Evolutionary conservation across 2,113 vertebrate genomes (phyloP).

Genomic region (Hassar affinis): DNA sequence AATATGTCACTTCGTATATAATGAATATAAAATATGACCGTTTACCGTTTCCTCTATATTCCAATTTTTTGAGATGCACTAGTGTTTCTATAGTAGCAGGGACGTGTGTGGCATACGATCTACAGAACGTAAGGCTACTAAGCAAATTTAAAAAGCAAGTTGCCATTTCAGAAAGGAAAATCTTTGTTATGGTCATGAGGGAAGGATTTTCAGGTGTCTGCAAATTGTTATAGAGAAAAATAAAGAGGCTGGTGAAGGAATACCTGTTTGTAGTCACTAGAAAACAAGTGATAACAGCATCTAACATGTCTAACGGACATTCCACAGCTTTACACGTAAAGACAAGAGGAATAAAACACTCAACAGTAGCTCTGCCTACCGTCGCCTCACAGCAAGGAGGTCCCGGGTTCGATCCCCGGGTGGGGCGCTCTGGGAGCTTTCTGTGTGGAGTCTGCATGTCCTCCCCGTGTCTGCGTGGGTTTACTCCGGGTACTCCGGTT

Average conservation of each 20-base stretch:
- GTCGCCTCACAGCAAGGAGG: too few relatives aligned
- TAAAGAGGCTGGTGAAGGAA: background rate
- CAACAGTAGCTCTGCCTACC: background rate
- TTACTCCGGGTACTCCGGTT: too few relatives aligned
- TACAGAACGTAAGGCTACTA: background rate
- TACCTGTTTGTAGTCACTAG: background rate
- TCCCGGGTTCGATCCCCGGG: too few relatives aligned
- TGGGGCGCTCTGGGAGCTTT: too few relatives aligned
- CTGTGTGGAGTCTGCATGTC: too few relatives aligned
- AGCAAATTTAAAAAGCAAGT: background rate
- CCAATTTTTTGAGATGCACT: too few relatives aligned
- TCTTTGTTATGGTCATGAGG: background rate
- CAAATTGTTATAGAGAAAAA: background rate
- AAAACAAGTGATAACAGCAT: background rate
- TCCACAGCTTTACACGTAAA: background rate
- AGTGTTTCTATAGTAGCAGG: background rate
- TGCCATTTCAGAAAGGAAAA: background rate
- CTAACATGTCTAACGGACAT: background rate
- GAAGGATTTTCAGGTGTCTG: background rate
- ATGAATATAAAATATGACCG: too few relatives aligned
- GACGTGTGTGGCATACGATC: background rate
- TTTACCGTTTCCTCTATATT: too few relatives aligned
- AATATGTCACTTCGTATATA: too few relatives aligned
- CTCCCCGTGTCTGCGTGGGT: too few relatives aligned
- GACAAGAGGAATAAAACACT: background rate